A percentile compares a stretch with the other conserved stretches of the same genome.
Evolutionary conservation across 2,113 vertebrate species (phyloP).

Genomic region (Probosciger aterrimus): DNA sequence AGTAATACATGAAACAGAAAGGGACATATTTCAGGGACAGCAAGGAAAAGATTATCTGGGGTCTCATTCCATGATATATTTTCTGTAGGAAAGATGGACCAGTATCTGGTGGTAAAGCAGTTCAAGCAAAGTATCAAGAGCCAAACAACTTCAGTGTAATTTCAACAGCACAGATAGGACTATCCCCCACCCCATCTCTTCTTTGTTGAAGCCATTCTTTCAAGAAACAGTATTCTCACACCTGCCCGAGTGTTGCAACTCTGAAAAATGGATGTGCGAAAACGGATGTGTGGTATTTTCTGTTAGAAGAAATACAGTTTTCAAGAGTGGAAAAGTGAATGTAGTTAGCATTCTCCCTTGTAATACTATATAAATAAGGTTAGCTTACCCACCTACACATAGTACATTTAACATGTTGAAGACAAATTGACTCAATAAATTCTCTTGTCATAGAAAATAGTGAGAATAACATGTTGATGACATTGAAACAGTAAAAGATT

Average conservation of each 20-base stretch:
- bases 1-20: not conserved
- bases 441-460: constrained; percentile 30
- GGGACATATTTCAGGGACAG: not conserved
- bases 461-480: constrained; percentile 15
- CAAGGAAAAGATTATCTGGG: not conserved
- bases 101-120: not conserved
- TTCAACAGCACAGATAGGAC: not conserved
- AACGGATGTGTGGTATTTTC: not conserved
- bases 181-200: not conserved
- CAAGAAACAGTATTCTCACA: not conserved
- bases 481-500: constrained; percentile 10
- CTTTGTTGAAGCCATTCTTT: not conserved
- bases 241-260: not conserved
- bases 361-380: constrained; percentile 2
- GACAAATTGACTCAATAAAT: constrained; percentile 44
- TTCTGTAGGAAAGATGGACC: not conserved
- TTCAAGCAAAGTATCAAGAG: not conserved
- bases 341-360: not conserved
- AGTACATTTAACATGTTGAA: constrained; percentile 9
- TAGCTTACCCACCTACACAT: constrained; percentile 1
- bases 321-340: not conserved
- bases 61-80: not conserved
- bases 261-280: not conserved
- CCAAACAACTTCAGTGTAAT: not conserved
- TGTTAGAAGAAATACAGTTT: not conserved